Percentiles rank a stretch among this genome's conserved stretches.
Evolutionary conservation across 1,140 invertebrate genomes (phyloP).

Genomic region (Matsumurasca onukii): DNA sequence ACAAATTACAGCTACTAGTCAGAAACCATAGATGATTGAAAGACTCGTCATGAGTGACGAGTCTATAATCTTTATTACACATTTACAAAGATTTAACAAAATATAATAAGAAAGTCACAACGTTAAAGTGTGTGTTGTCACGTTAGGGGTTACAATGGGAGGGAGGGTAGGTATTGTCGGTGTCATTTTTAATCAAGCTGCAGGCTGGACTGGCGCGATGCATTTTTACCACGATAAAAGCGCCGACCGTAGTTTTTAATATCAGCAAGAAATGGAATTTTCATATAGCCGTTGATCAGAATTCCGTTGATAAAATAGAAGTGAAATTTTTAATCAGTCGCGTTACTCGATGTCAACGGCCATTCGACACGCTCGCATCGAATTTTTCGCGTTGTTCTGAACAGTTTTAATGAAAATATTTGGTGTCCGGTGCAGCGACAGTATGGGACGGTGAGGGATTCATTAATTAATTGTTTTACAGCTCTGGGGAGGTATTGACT

Average conservation of each 20-base stretch:
- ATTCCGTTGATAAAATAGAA: conserved; percentile 16
- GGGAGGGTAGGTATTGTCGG: too few species aligned
- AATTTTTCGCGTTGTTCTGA: conserved; percentile 29
- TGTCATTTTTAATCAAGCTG: conserved; percentile 24
- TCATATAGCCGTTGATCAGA: conserved; percentile 21
- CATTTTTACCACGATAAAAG: conserved; percentile 27
- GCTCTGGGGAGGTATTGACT: not conserved
- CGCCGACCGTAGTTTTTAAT: conserved; percentile 31
- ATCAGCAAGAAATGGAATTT: conserved; percentile 29
- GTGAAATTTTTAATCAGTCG: conserved; percentile 31
- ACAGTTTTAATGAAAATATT: conserved; percentile 35
- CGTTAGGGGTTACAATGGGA: too few species aligned
- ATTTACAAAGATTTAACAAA: too few species aligned
- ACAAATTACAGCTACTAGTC: too few species aligned
- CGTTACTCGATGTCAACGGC: not conserved
- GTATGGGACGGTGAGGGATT: too few species aligned
- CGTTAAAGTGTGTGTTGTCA: too few species aligned
- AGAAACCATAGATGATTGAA: too few species aligned
- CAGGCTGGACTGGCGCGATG: conserved; percentile 11
- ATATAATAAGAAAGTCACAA: too few species aligned
- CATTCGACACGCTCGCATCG: conserved; percentile 24
- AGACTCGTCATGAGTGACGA: too few species aligned
- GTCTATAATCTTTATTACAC: too few species aligned
- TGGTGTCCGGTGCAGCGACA: conserved; percentile 13
- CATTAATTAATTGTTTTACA: conserved; percentile 32